Conservation (phyloP, 2,888 invertebrate species). For the Trilocha varians region DNA sequence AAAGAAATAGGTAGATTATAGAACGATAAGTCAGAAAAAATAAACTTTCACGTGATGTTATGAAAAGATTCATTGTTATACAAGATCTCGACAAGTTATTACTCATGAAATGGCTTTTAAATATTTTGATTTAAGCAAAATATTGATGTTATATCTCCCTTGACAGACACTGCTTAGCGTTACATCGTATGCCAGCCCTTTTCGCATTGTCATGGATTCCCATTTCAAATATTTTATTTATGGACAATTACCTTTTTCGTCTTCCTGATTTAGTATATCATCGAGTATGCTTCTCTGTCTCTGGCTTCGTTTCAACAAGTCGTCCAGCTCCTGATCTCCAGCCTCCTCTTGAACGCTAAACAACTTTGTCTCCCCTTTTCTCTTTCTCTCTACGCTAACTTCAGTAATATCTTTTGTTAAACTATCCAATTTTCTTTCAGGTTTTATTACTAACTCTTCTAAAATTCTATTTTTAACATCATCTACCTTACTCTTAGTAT, state of each 20-base stretch:
- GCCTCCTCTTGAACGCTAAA: conserved; percentile 64
- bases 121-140: conserved; percentile 13
- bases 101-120: conserved; percentile 22
- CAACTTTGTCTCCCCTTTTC: conserved; percentile 34
- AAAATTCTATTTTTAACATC: conserved; percentile 57
- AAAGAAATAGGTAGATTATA: too few relatives aligned
- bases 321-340: conserved; percentile 76
- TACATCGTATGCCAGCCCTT: conserved; percentile 50
- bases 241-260: conserved; percentile 69
- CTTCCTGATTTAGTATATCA: conserved; percentile 77
- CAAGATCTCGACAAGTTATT: background rate
- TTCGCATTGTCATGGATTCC: conserved; percentile 30
- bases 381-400: conserved; percentile 50
- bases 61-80: too few relatives aligned
- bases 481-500: conserved; percentile 41
- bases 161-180: conserved; percentile 53
- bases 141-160: conserved; percentile 27
- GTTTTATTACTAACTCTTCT: conserved; percentile 56
- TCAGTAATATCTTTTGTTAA: conserved; percentile 58
- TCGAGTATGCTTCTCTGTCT: conserved; percentile 80
- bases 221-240: conserved; percentile 17
- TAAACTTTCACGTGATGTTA: too few relatives aligned
- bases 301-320: conserved; percentile 76
- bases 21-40: too few relatives aligned
- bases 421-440: conserved; percentile 42